These are phyloP conservation scores for Macropodus opercularis DNA, from an alignment of 2,797 vertebrate genomes.

Conservation along the genomic window DNA sequence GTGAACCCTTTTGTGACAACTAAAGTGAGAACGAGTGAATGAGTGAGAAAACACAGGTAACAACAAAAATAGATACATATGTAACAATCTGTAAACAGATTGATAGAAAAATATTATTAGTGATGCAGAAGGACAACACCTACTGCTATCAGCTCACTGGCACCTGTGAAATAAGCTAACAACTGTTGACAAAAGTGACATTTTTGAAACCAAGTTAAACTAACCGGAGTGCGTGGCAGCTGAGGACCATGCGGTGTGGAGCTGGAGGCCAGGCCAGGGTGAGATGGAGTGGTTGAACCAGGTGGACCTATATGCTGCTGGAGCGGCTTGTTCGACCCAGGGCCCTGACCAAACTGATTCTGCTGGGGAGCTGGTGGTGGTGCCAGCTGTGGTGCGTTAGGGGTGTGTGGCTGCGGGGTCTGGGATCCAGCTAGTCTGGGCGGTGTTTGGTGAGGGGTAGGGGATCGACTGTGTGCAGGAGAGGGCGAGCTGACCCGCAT, in stretches of 20 bases:
- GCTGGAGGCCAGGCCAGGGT: conserved; percentile 81
- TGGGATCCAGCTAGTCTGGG: conserved; percentile 88
- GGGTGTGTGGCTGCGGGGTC: conserved; percentile 91
- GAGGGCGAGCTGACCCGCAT: conserved; percentile 95
- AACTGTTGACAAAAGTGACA: not conserved
- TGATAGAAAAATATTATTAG: not conserved
- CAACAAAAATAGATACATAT: too few relatives aligned
- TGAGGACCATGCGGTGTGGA: conserved; percentile 86
- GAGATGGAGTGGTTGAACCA: conserved; percentile 76
- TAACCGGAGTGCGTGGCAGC: conserved; percentile 93
- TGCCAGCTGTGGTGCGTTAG: conserved; percentile 84
- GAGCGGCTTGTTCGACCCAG: conserved; percentile 82
- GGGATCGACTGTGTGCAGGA: conserved; percentile 93
- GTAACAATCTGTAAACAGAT: not conserved
- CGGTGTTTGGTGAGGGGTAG: conserved; percentile 94
- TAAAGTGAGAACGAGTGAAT: conserved; percentile 45
- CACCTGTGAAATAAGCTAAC: not conserved
- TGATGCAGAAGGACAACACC: not conserved
- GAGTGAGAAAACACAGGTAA: not conserved
- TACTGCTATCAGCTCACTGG: not conserved
- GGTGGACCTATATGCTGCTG: conserved; percentile 79
- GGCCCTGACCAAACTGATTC: conserved; percentile 80
- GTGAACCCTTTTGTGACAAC: conserved; percentile 93
- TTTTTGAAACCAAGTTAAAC: conserved; percentile 48
- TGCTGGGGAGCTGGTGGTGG: conserved; percentile 67